Percentiles rank a stretch among this genome's conserved stretches.
These are phyloP conservation scores for Mythimna ferrago DNA, from an alignment of 2,888 invertebrate species.

Conservation along the genomic window DNA sequence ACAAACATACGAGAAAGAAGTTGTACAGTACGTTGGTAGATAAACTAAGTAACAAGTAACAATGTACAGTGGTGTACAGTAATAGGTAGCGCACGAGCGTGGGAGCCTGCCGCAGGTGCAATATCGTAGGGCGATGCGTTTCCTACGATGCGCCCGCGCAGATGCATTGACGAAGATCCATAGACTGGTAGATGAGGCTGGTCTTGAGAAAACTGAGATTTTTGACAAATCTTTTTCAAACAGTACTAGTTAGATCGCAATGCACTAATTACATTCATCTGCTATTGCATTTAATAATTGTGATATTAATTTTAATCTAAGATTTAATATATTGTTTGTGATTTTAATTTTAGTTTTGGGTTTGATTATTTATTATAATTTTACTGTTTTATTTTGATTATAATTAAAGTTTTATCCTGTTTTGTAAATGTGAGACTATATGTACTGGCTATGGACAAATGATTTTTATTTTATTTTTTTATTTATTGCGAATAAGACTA, in stretches of 20 bases:
- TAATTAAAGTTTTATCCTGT: too few species aligned
- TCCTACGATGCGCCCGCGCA: conserved; percentile 77
- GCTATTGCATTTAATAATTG: too few species aligned
- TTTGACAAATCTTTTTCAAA: not conserved
- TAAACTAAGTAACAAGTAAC: conserved; percentile 26
- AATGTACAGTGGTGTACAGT: conserved; percentile 45
- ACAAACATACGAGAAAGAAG: conserved; percentile 39
- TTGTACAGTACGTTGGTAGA: conserved; percentile 12
- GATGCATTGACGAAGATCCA: conserved; percentile 80
- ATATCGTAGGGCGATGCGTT: conserved; percentile 73
- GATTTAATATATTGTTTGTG: too few species aligned
- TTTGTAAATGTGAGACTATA: too few species aligned
- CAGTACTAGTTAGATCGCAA: not conserved
- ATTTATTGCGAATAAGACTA: too few species aligned
- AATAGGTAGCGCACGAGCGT: conserved; percentile 76
- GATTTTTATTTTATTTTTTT: too few species aligned
- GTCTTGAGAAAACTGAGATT: not conserved
- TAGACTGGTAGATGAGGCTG: conserved; percentile 22
- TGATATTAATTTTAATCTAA: too few species aligned
- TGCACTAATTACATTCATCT: too few species aligned
- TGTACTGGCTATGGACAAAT: too few species aligned
- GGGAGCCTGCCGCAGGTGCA: conserved; percentile 88
- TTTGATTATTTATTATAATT: too few species aligned
- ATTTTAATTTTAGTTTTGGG: too few species aligned
- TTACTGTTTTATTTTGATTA: too few species aligned